Evolutionary conservation across 2,888 invertebrate species (phyloP).

Genomic region (Doris montereyensis): DNA sequence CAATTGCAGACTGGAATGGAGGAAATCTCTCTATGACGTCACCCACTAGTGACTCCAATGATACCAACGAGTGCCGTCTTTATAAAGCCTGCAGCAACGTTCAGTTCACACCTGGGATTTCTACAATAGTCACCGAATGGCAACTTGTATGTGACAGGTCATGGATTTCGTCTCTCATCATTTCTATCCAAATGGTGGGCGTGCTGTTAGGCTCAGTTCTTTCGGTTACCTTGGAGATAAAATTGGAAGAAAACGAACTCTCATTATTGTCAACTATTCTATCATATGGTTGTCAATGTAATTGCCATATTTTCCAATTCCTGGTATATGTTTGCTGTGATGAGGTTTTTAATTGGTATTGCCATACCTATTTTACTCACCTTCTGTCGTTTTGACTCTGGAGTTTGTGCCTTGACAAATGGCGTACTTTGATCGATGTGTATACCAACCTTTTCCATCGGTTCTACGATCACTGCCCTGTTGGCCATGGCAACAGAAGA

Average conservation of each 20-base stretch:
- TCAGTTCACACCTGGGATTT: neutral
- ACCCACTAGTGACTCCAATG: too few species aligned
- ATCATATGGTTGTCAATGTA: neutral
- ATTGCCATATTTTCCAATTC: neutral
- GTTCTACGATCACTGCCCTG: neutral
- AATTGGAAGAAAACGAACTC: neutral
- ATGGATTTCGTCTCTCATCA: neutral
- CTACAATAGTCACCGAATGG: slow-evolving; percentile 6
- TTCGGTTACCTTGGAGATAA: neutral
- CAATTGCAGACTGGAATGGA: too few species aligned
- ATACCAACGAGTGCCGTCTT: too few species aligned
- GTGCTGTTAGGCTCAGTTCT: neutral
- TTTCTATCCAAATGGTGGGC: neutral
- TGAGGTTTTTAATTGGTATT: neutral
- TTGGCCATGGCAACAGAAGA: neutral
- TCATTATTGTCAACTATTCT: neutral
- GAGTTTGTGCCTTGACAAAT: neutral
- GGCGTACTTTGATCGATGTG: neutral
- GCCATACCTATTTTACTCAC: neutral
- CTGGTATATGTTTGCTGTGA: neutral
- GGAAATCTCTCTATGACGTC: too few species aligned
- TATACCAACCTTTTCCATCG: neutral
- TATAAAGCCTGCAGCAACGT: too few species aligned
- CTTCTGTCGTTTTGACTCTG: neutral
- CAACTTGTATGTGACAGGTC: neutral